Conservation (phyloP, 2,797 vertebrate genomes). For the Parotocinclus haroldoi region DNA sequence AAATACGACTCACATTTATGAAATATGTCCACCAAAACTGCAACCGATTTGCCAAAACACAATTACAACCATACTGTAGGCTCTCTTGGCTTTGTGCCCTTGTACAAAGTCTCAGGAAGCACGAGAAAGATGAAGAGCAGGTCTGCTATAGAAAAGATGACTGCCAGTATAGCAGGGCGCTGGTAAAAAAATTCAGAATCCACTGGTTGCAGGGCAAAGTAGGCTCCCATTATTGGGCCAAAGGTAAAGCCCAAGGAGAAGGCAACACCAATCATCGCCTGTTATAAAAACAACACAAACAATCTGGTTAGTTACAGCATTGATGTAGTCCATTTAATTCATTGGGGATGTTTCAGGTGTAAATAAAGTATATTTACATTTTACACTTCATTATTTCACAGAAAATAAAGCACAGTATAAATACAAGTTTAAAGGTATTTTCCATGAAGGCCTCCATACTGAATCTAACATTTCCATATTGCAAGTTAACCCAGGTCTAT, state of each 20-base stretch:
- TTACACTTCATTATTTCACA: too few relatives aligned
- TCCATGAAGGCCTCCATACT: too few relatives aligned
- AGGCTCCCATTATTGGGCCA: constrained; percentile 91
- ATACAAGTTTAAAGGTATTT: too few relatives aligned
- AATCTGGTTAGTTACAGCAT: not conserved
- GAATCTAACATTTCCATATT: too few relatives aligned
- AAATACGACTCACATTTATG: not conserved
- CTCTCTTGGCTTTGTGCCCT: constrained; percentile 75
- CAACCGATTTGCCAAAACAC: too few relatives aligned
- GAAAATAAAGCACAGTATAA: too few relatives aligned
- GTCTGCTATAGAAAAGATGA: constrained; percentile 76
- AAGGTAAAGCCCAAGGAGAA: constrained; percentile 95
- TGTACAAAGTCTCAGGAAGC: constrained; percentile 86
- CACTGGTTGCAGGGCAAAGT: constrained; percentile 69
- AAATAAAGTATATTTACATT: too few relatives aligned
- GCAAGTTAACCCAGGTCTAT: too few relatives aligned
- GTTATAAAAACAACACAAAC: constrained; percentile 30
- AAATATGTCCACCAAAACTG: not conserved
- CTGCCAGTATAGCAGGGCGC: constrained; percentile 78
- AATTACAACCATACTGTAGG: too few relatives aligned
- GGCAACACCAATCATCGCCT: constrained; percentile 94
- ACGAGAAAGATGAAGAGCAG: constrained; percentile 84
- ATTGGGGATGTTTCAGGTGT: too few relatives aligned
- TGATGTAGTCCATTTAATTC: too few relatives aligned
- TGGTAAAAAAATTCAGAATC: constrained; percentile 75